Conservation (phyloP, 2,797 vertebrate genomes). For the Sebastes umbrosus region DNA sequence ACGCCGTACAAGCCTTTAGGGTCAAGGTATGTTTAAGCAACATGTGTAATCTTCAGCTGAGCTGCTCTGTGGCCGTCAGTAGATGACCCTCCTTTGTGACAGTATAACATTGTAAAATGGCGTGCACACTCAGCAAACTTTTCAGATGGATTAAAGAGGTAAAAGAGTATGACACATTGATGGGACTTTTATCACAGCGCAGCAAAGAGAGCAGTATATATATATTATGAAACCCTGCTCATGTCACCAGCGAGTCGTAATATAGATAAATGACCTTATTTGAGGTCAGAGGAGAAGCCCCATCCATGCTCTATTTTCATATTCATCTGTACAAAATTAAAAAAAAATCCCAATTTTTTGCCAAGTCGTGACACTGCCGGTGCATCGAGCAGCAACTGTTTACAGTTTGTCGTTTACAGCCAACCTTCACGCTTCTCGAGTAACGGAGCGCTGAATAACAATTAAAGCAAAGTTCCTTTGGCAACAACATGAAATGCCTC, state of each 20-base stretch:
- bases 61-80: not conserved
- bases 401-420: conserved; percentile 25
- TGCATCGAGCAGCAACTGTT: not conserved
- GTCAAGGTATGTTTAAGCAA: not conserved
- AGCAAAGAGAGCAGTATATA: not conserved
- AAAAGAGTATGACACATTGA: not conserved
- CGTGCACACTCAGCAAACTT: not conserved
- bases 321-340: not conserved
- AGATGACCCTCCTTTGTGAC: not conserved
- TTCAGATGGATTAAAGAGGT: not conserved
- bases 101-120: not conserved
- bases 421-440: conserved; percentile 16
- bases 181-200: not conserved
- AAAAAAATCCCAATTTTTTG: not conserved
- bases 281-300: not conserved
- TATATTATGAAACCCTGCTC: not conserved
- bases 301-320: not conserved
- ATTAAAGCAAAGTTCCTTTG: conserved; percentile 34
- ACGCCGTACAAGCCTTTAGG: not conserved
- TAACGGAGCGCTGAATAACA: conserved; percentile 20
- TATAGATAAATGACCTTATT: not conserved
- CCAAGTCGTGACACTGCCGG: not conserved
- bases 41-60: conserved; percentile 10
- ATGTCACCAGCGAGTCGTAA: not conserved
- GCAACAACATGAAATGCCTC: conserved; percentile 49